phyloP scores from a whole-genome alignment of 1,140 invertebrate species.

The Cheumatopsyche charites region DNA sequence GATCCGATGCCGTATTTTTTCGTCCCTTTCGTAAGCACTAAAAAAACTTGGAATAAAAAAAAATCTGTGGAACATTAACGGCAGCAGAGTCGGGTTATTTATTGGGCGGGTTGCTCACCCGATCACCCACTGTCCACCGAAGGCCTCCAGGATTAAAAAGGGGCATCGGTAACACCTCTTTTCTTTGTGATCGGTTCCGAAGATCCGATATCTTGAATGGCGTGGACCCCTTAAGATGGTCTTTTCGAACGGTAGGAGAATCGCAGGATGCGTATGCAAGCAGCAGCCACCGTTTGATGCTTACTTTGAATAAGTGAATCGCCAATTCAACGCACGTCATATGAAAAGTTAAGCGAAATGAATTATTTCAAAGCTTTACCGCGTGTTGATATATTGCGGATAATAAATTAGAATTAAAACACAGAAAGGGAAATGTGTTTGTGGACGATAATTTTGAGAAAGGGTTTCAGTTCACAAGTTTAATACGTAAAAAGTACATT shows the following conservation, averaged over 20 bases:
- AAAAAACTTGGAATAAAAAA: constrained; percentile 3
- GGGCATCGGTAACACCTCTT: constrained; percentile 37
- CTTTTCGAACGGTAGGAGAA: background rate
- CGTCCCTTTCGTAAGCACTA: constrained; percentile 16
- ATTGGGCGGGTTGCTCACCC: constrained; percentile 35
- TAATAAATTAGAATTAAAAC: too few species aligned
- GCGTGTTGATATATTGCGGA: too few species aligned
- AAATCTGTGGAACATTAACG: constrained; percentile 36
- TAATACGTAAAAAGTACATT: too few species aligned
- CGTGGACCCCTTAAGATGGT: too few species aligned
- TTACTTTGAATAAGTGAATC: too few species aligned
- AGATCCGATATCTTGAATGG: constrained; percentile 35
- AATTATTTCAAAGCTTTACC: too few species aligned
- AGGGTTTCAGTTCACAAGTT: too few species aligned
- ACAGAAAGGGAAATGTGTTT: too few species aligned
- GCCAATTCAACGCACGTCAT: too few species aligned
- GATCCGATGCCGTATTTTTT: constrained; percentile 39
- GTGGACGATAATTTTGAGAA: too few species aligned
- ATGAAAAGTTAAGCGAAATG: too few species aligned
- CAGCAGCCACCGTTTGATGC: too few species aligned
- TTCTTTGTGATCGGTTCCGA: constrained; percentile 38
- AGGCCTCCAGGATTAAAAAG: constrained; percentile 34
- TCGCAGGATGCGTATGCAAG: background rate
- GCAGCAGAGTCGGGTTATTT: constrained; percentile 38
- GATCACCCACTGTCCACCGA: constrained; percentile 32